A percentile compares a stretch with the other conserved stretches of the same genome.
phyloP scores from a whole-genome alignment of 1,140 invertebrate species.

The Chrysopa pallens region DNA sequence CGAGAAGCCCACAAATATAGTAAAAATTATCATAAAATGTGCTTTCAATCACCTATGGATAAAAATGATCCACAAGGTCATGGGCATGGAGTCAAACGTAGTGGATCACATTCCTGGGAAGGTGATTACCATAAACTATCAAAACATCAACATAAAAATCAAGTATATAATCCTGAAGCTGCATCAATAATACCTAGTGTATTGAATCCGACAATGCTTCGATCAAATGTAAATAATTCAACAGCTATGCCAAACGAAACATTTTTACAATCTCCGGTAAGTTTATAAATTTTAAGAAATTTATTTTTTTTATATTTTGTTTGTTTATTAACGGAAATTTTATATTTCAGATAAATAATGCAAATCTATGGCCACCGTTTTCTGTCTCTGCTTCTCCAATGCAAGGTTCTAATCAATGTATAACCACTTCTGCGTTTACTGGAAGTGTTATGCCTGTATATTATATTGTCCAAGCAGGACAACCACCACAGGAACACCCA shows the following conservation, averaged over 20 bases:
- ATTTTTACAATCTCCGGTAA: too few relatives aligned
- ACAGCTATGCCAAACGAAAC: too few relatives aligned
- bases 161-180: background rate
- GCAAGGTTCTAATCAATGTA: slow-evolving; percentile 18
- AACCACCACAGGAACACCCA: slow-evolving; percentile 13
- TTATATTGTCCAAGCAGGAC: slow-evolving; percentile 28
- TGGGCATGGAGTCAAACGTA: slow-evolving; percentile 32
- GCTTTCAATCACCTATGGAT: background rate
- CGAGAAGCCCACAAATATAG: slow-evolving; percentile 22
- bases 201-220: too few relatives aligned
- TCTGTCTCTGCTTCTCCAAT: slow-evolving; percentile 26
- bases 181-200: too few relatives aligned
- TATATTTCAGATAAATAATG: slow-evolving; percentile 15
- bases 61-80: slow-evolving; percentile 3
- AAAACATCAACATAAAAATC: slow-evolving; percentile 25
- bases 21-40: slow-evolving; percentile 14
- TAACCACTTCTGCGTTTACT: slow-evolving; percentile 10
- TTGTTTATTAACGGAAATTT: too few relatives aligned
- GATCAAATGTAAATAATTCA: too few relatives aligned
- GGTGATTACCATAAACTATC: slow-evolving; percentile 29
- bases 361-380: slow-evolving; percentile 40
- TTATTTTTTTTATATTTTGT: too few relatives aligned
- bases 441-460: slow-evolving; percentile 35
- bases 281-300: too few relatives aligned
- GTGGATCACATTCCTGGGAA: slow-evolving; percentile 33